phyloP scores from a whole-genome alignment of 2,888 invertebrate species.

The Seira musarum region DNA sequence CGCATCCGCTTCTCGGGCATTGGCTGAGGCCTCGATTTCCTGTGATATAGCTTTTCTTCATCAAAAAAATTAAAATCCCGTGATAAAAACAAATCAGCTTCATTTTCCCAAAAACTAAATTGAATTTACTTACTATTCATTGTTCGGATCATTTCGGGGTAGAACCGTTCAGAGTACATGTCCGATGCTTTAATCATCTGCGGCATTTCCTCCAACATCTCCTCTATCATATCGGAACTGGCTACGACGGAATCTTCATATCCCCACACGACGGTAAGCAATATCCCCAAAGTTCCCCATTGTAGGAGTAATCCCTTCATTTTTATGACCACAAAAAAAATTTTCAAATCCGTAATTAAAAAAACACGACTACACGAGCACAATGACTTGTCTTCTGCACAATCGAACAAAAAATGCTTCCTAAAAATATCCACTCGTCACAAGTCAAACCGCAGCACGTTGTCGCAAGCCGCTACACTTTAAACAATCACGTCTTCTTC shows the following conservation, averaged over 20 bases:
- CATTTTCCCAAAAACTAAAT: neutral
- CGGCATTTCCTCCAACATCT: slow-evolving; percentile 30
- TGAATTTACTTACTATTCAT: slow-evolving; percentile 43
- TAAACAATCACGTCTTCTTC: neutral
- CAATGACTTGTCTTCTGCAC: neutral
- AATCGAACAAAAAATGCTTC: slow-evolving; percentile 2
- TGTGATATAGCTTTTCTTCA: slow-evolving; percentile 44
- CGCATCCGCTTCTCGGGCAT: slow-evolving; percentile 34
- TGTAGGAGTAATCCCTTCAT: slow-evolving; percentile 15
- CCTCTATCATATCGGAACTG: slow-evolving; percentile 34
- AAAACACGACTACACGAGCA: neutral
- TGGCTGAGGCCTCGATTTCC: slow-evolving; percentile 14
- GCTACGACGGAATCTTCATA: slow-evolving; percentile 18
- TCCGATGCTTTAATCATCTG: neutral
- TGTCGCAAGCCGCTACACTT: neutral
- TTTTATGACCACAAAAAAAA: slow-evolving; percentile 10
- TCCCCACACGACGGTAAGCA: neutral
- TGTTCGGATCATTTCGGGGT: slow-evolving; percentile 33
- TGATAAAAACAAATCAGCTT: slow-evolving; percentile 1
- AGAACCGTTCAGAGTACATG: slow-evolving; percentile 35
- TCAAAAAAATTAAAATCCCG: neutral
- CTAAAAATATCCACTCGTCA: slow-evolving; percentile 4
- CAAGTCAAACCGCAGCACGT: neutral
- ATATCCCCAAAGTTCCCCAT: slow-evolving; percentile 11
- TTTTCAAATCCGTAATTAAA: neutral